A percentile compares a stretch with the other conserved stretches of the same genome.
Evolutionary conservation across 2,113 vertebrate species (phyloP).

Genomic region (Notarius quadriscutis): DNA sequence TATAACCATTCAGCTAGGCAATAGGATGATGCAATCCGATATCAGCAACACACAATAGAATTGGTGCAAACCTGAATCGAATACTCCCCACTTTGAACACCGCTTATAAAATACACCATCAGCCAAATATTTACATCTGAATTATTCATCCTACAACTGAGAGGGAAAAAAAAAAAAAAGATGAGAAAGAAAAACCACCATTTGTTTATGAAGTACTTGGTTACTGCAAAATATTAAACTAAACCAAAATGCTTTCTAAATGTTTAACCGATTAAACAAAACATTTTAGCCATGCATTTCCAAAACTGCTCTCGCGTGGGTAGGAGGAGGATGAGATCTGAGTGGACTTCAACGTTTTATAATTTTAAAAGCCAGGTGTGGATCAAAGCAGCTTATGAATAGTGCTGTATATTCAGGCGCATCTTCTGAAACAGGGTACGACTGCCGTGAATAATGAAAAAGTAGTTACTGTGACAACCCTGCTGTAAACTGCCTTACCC

Average conservation of each 20-base stretch:
- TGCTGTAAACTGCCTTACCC: neutral
- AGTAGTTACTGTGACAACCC: slow-evolving; percentile 3
- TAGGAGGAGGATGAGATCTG: neutral
- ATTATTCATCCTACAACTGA: too few species aligned
- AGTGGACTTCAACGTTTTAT: neutral
- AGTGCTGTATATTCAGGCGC: neutral
- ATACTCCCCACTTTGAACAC: neutral
- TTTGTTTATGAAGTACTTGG: neutral
- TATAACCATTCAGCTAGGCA: neutral
- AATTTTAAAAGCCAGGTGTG: neutral
- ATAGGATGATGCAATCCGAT: neutral
- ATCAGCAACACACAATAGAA: neutral
- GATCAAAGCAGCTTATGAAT: neutral
- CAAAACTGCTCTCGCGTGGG: neutral
- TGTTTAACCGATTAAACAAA: neutral
- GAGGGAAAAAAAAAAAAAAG: too few species aligned
- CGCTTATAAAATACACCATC: neutral
- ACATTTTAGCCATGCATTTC: neutral
- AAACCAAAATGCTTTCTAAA: neutral
- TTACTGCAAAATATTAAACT: neutral
- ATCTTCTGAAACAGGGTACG: neutral
- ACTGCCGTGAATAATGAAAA: neutral
- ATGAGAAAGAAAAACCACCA: neutral
- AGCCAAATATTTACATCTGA: neutral
- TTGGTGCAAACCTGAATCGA: neutral